Percentiles rank a stretch among this genome's conserved stretches.
phyloP scores from a whole-genome alignment of 2,888 invertebrate species.

The Adela reaumurella region DNA sequence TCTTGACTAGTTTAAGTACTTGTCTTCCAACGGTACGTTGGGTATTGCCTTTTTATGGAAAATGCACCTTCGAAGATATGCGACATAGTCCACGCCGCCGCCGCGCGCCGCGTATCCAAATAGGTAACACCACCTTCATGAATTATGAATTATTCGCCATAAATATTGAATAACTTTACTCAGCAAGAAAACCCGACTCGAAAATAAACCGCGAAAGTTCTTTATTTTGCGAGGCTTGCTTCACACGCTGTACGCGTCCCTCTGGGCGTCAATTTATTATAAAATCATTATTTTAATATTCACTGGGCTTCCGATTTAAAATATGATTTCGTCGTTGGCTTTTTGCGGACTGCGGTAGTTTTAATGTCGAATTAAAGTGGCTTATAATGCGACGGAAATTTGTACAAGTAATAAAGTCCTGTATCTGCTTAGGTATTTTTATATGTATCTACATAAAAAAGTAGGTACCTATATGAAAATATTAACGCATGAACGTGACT shows the following conservation, averaged over 20 bases:
- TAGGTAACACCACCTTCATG: neutral
- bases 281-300: neutral
- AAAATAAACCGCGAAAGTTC: neutral
- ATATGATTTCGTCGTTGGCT: too few species aligned
- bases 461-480: too few species aligned
- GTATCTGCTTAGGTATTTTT: too few species aligned
- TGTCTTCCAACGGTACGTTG: neutral
- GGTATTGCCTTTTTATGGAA: neutral
- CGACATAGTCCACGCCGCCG: neutral
- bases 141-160: neutral
- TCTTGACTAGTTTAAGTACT: neutral
- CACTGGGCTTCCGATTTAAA: neutral
- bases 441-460: too few species aligned
- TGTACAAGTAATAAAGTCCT: too few species aligned
- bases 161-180: neutral
- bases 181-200: neutral
- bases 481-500: too few species aligned
- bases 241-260: neutral
- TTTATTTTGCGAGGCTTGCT: neutral
- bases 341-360: too few species aligned
- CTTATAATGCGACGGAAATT: too few species aligned
- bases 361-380: too few species aligned
- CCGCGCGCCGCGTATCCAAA: neutral
- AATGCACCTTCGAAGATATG: neutral
- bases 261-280: neutral